These are phyloP conservation scores for Mya arenaria DNA, from an alignment of 1,140 invertebrate species.

Conservation along the genomic window DNA sequence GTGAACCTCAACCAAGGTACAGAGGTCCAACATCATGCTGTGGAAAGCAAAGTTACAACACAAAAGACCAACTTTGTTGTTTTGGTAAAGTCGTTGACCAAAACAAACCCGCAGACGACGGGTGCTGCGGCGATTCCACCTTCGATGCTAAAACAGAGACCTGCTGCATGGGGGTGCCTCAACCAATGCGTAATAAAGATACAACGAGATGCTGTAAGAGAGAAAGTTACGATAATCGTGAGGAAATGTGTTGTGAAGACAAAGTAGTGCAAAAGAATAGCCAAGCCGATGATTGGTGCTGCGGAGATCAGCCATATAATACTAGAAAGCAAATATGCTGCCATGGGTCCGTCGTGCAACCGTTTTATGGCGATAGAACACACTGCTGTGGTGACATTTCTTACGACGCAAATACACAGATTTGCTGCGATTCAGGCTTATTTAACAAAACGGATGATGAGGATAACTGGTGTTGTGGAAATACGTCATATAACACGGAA, in stretches of 20 bases:
- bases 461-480: slow-evolving; percentile 33
- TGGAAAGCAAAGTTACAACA: slow-evolving; percentile 15
- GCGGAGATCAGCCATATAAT: slow-evolving; percentile 13
- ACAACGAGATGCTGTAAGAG: slow-evolving; percentile 11
- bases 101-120: neutral
- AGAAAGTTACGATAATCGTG: slow-evolving; percentile 10
- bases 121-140: slow-evolving; percentile 24
- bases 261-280: neutral
- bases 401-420: slow-evolving; percentile 6
- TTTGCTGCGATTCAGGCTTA: slow-evolving; percentile 19
- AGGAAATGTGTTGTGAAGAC: slow-evolving; percentile 17
- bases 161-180: slow-evolving; percentile 22
- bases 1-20: slow-evolving; percentile 6
- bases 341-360: slow-evolving; percentile 30
- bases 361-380: slow-evolving; percentile 27
- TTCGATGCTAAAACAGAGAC: slow-evolving; percentile 15
- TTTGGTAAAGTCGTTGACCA: neutral
- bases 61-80: slow-evolving; percentile 12
- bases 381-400: slow-evolving; percentile 21
- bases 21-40: slow-evolving; percentile 33
- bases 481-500: neutral
- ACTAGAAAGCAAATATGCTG: slow-evolving; percentile 11
- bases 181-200: neutral
- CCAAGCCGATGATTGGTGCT: slow-evolving; percentile 8
- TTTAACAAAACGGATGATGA: neutral